Evolutionary conservation across 1,140 invertebrate species (phyloP).

Genomic region (Platyscapa corneri): DNA sequence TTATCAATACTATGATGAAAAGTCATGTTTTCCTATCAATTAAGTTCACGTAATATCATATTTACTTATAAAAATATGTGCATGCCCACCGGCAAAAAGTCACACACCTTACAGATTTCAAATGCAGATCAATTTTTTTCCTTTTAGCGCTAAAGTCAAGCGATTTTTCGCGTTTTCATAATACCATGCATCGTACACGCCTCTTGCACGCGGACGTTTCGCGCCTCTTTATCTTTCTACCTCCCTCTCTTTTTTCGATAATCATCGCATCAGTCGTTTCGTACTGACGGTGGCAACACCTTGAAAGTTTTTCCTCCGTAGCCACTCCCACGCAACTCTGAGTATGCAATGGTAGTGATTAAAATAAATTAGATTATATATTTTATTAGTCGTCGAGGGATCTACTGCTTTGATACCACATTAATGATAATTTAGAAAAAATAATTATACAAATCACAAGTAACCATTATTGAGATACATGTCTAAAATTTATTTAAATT

Average conservation of each 20-base stretch:
- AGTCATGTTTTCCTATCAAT: conserved; percentile 22
- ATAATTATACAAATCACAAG: no score
- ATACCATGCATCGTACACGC: conserved; percentile 31
- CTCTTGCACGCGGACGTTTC: conserved; percentile 38
- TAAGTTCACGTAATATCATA: conserved; percentile 32
- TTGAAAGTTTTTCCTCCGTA: conserved; percentile 10
- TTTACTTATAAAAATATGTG: conserved; percentile 14
- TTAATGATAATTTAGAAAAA: neutral
- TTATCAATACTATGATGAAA: conserved; percentile 5
- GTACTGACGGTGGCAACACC: conserved; percentile 12
- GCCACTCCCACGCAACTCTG: conserved; percentile 38
- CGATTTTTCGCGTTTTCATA: conserved; percentile 36
- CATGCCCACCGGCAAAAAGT: conserved; percentile 24
- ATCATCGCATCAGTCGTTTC: neutral
- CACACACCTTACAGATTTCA: conserved; percentile 36
- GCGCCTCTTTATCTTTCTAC: conserved; percentile 25
- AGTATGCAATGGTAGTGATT: neutral
- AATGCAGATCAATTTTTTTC: conserved; percentile 44
- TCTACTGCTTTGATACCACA: neutral
- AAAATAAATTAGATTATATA: conserved; percentile 12
- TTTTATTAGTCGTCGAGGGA: neutral
- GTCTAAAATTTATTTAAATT: neutral
- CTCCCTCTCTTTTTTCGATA: conserved; percentile 19
- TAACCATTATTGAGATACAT: neutral
- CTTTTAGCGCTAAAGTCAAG: conserved; percentile 2